Base-by-base conservation (phyloP, 1,140 invertebrate species). In the Conopomorpha cramerella region DNA sequence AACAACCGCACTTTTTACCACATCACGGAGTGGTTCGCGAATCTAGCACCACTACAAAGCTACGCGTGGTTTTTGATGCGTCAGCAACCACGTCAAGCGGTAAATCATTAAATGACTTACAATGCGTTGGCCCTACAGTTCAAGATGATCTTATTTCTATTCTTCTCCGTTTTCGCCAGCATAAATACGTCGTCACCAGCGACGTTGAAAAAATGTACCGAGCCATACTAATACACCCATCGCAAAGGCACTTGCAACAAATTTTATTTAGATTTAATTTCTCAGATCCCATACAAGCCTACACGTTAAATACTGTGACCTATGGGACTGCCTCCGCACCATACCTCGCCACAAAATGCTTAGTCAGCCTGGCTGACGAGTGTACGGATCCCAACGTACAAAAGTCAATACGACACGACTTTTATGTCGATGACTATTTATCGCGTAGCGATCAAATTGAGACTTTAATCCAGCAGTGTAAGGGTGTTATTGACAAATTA, bases 1-100 rank as follows among this genome's bases (percentile, higher is more conserved):
- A 16, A 17, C 42, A 42, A 8, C 16, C 45, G 25, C 57, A 66
- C 46, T 64, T 67, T 34, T 19, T 78, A 10, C 67, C 71, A 3
- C 72, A 79, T 48, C 67, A 71, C 23, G 35, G 32, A 3, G 65
- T 78, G 0, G 26, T 54, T 8, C 34, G 46, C n/a, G 45, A 52
- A 30, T 23, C 42, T n/a, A 55, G 46, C 28, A 30, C 31, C 2
- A 63, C 58, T 1, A 65, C 58, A 0, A 57, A 59, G 37, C 26
- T 70, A 2, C 33, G 62, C 8, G 49, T 51, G 12, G 60, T 64
- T 0, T 67, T 71, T 27, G 45, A 65, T 41, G 58, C 45, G 2
- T 51, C 48, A 8, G 29, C 35, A 10, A 34, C 27, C 16, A 37
- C 51, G 17, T 33, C 49, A 4, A 43, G 34, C 6, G 43, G 38